phyloP scores from a whole-genome alignment of 2,888 invertebrate genomes.

The Catocala fraxini region DNA sequence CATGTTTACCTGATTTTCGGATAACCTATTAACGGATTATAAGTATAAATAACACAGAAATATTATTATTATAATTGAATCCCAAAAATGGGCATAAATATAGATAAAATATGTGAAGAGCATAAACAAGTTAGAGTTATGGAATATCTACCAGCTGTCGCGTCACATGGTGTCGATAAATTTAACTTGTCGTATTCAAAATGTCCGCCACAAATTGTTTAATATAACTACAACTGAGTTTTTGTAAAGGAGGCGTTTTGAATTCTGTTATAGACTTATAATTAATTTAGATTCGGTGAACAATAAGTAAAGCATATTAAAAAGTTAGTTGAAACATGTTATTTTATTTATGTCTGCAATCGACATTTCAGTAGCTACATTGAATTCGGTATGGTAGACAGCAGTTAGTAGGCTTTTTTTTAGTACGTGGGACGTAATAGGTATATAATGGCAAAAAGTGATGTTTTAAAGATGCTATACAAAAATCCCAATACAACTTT shows the following conservation, averaged over 20 bases:
- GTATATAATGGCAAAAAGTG: no score
- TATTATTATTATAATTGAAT: slow-evolving; percentile 40
- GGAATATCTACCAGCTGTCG: slow-evolving; percentile 64
- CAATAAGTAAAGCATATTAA: no score
- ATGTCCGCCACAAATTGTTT: slow-evolving; percentile 58
- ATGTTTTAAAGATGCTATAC: no score
- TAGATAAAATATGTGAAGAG: slow-evolving; percentile 36
- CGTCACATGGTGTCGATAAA: slow-evolving; percentile 66
- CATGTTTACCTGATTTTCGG: slow-evolving; percentile 1
- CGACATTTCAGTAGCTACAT: no score
- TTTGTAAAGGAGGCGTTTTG: slow-evolving; percentile 9
- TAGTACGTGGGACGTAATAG: no score
- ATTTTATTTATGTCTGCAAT: no score
- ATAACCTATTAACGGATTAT: slow-evolving; percentile 9
- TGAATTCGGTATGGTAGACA: no score
- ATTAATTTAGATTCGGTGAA: slow-evolving; percentile 5
- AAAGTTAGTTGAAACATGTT: no score
- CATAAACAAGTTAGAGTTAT: slow-evolving; percentile 65
- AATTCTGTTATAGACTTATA: slow-evolving; percentile 3
- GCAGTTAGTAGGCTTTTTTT: no score
- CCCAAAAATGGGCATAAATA: slow-evolving; percentile 52
- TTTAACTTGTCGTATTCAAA: slow-evolving; percentile 54
- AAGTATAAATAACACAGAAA: slow-evolving; percentile 11
- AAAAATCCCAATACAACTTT: no score
- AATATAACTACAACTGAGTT: slow-evolving; percentile 52